Percentiles rank a stretch among this genome's conserved stretches.
These are phyloP conservation scores for Amia ocellicauda DNA, from an alignment of 2,113 vertebrate genomes.

Conservation along the genomic window DNA sequence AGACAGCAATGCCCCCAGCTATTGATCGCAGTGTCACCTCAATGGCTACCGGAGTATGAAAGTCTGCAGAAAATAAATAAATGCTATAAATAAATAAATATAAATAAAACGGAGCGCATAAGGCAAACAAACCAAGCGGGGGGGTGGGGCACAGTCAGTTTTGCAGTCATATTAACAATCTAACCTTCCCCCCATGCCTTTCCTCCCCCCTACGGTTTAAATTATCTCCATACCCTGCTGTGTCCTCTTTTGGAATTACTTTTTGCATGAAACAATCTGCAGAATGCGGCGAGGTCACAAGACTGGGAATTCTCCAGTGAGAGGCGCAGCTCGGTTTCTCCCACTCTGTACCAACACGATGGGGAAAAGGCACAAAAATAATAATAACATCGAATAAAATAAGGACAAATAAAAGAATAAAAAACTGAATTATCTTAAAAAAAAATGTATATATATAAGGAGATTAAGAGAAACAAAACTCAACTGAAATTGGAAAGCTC, in stretches of 20 bases:
- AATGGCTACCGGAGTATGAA: slow-evolving; percentile 24
- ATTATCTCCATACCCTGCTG: slow-evolving; percentile 51
- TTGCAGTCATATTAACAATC: slow-evolving; percentile 53
- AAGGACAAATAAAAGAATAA: background rate
- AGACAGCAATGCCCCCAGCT: slow-evolving; percentile 61
- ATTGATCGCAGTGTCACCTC: slow-evolving; percentile 40
- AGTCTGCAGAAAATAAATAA: slow-evolving; percentile 32
- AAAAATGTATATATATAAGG: background rate
- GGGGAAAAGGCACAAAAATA: no score
- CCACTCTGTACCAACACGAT: no score
- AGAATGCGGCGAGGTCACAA: slow-evolving; percentile 20
- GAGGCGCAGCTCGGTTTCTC: no score
- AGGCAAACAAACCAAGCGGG: slow-evolving; percentile 35
- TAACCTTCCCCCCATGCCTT: slow-evolving; percentile 44
- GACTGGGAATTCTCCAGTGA: no score
- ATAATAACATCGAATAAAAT: no score
- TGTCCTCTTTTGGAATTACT: slow-evolving; percentile 53
- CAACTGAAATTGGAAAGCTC: background rate
- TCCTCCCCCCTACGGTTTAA: slow-evolving; percentile 52
- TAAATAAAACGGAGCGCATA: slow-evolving; percentile 22
- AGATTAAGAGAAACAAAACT: background rate
- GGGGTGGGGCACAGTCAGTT: slow-evolving; percentile 33
- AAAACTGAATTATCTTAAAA: background rate
- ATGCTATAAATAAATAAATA: background rate
- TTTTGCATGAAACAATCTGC: slow-evolving; percentile 41